Conservation (phyloP, 2,113 vertebrate species). For the human region DNA sequence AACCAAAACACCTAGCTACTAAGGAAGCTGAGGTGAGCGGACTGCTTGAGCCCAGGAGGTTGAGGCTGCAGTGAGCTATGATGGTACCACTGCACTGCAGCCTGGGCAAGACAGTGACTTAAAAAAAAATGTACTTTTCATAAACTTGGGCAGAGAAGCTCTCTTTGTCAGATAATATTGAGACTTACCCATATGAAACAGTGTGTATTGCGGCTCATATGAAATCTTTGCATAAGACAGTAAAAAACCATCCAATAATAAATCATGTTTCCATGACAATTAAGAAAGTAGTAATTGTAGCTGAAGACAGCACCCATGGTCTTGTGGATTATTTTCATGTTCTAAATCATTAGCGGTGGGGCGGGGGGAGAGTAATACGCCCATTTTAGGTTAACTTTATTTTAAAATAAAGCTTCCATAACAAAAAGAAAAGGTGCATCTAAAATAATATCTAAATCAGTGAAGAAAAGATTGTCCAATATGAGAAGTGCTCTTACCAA, state of each 20-base stretch:
- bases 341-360: neutral
- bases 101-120: too few species aligned
- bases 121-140: neutral
- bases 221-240: too few species aligned
- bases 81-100: too few species aligned
- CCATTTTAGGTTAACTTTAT: neutral
- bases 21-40: too few species aligned
- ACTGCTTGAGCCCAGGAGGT: too few species aligned
- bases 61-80: too few species aligned
- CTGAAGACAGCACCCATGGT: fast-evolving
- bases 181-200: neutral
- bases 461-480: fast-evolving
- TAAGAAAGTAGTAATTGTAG: neutral
- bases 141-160: neutral
- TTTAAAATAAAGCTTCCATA: neutral
- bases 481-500: fast-evolving
- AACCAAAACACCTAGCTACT: too few species aligned
- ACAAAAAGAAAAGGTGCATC: neutral
- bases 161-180: neutral
- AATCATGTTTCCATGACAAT: neutral
- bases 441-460: too few species aligned
- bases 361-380: fast-evolving
- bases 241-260: neutral
- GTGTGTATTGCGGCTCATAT: neutral
- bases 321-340: neutral